phyloP scores from a whole-genome alignment of 2,888 invertebrate species.

The Harpalus rufipes region DNA sequence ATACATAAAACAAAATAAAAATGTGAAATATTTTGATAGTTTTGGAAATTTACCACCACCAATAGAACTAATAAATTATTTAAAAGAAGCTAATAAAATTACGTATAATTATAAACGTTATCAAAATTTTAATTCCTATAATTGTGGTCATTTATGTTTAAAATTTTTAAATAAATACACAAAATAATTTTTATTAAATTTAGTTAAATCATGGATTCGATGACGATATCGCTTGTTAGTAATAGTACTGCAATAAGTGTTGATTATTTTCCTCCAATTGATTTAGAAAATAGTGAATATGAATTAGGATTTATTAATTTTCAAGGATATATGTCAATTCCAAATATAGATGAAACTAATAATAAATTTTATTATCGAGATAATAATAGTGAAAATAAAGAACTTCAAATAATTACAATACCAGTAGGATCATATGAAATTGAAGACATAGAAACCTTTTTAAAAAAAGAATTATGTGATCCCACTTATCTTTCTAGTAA shows the following conservation, averaged over 20 bases:
- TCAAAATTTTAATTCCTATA: constrained; percentile 61
- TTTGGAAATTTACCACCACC: too few relatives aligned
- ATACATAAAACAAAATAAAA: background rate
- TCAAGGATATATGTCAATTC: background rate
- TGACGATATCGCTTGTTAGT: constrained; percentile 18
- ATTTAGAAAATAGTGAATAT: background rate
- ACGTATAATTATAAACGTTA: constrained; percentile 56
- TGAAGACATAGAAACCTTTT: constrained; percentile 66
- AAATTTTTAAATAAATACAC: constrained; percentile 1
- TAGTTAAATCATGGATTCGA: constrained; percentile 18
- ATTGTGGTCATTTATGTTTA: constrained; percentile 30
- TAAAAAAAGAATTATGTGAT: constrained; percentile 64
- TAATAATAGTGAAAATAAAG: constrained; percentile 59
- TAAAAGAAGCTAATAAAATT: constrained; percentile 32
- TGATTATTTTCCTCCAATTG: constrained; percentile 24
- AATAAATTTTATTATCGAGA: constrained; percentile 72
- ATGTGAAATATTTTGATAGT: constrained; percentile 73
- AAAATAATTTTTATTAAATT: background rate
- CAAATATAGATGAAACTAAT: too few relatives aligned
- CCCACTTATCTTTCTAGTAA: background rate
- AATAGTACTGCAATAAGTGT: background rate
- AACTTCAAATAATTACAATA: constrained; percentile 56
- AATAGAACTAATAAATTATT: constrained; percentile 65
- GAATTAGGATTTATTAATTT: background rate
- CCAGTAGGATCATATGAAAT: constrained; percentile 6